Evolutionary conservation across 2,113 vertebrate species (phyloP).

Genomic region (Heterocephalus glaber): DNA sequence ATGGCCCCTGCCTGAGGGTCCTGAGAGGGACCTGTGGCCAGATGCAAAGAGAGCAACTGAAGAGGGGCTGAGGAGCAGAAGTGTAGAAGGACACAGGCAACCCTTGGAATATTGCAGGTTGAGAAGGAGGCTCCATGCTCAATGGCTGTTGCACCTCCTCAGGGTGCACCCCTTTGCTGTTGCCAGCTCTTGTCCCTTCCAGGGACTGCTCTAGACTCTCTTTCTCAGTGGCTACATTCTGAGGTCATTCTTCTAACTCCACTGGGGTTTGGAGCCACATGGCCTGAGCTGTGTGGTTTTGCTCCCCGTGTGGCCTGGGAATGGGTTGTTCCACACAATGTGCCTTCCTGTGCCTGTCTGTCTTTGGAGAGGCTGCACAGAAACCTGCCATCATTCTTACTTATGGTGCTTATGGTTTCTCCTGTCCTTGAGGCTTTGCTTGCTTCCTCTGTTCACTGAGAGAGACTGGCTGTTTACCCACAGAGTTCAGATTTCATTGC

Average conservation of each 20-base stretch:
- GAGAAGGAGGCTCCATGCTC: background rate
- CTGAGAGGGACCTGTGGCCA: background rate
- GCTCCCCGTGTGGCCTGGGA: background rate
- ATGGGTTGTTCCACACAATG: background rate
- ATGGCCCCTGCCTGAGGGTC: background rate
- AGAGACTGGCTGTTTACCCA: background rate
- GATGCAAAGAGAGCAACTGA: background rate
- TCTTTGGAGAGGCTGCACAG: background rate
- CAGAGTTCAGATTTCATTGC: background rate
- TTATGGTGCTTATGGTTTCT: background rate
- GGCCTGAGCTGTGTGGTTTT: background rate
- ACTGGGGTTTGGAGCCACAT: background rate
- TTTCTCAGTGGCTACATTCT: background rate
- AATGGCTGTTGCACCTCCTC: background rate
- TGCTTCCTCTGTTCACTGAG: background rate
- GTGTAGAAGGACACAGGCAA: background rate
- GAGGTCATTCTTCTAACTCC: background rate
- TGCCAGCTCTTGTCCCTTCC: background rate
- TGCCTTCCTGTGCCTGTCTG: background rate
- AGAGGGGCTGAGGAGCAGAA: background rate
- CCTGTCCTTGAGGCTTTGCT: background rate
- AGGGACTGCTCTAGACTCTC: background rate
- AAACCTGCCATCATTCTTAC: background rate
- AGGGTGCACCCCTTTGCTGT: background rate
- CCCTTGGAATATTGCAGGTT: rapidly evolving